Evolutionary conservation across 2,797 vertebrate genomes (phyloP).

Genomic region (Leuciscus waleckii): DNA sequence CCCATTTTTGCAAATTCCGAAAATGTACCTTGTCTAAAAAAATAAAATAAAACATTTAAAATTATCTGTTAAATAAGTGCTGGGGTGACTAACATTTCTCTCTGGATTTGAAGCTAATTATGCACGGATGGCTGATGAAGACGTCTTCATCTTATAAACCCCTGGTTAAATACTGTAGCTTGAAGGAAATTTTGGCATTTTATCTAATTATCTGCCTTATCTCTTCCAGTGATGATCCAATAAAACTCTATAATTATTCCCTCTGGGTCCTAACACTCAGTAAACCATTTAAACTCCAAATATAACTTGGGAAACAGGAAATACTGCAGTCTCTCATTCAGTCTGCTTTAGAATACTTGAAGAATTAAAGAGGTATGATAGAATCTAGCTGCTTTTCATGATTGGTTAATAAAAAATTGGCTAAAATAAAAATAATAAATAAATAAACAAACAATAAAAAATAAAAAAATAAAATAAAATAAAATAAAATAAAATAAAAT

Average conservation of each 20-base stretch:
- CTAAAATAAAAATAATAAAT: too few relatives aligned
- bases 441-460: too few relatives aligned
- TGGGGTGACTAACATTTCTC: background rate
- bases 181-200: conserved; percentile 31
- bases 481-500: too few relatives aligned
- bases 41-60: background rate
- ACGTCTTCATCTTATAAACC: background rate
- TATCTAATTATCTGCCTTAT: conserved; percentile 32
- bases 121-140: conserved; percentile 7
- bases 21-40: background rate
- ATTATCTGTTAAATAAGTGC: background rate
- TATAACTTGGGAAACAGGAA: conserved; percentile 14
- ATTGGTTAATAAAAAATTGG: background rate
- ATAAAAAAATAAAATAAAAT: too few relatives aligned
- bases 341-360: background rate
- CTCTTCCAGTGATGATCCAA: conserved; percentile 36
- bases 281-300: conserved; percentile 29
- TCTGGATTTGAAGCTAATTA: conserved; percentile 25
- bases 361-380: background rate
- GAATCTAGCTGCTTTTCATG: background rate
- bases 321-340: background rate
- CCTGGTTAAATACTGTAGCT: conserved; percentile 30
- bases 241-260: conserved; percentile 41
- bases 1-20: background rate
- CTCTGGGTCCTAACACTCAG: conserved; percentile 17